A percentile compares a stretch with the other conserved stretches of the same genome.
Evolutionary conservation across 2,113 vertebrate genomes (phyloP).

Genomic region (Procavia capensis): DNA sequence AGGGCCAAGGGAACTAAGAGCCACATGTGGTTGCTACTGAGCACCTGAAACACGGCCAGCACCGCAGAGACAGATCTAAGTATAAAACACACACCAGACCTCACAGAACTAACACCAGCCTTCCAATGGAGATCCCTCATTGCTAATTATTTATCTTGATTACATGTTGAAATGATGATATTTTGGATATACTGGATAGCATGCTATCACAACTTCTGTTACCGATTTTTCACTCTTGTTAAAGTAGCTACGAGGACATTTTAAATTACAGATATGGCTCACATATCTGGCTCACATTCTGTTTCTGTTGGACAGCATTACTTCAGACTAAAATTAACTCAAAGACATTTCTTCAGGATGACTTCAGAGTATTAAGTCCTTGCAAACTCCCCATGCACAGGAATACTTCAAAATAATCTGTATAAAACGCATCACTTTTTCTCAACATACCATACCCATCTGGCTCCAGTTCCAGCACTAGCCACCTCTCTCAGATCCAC

Average conservation of each 20-base stretch:
- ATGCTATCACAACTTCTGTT: neutral
- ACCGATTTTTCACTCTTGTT: neutral
- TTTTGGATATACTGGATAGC: neutral
- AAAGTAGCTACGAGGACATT: neutral
- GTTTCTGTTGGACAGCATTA: neutral
- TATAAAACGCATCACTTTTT: neutral
- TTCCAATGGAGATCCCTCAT: neutral
- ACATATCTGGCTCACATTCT: neutral
- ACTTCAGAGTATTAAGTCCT: neutral
- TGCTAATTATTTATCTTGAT: neutral
- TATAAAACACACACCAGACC: neutral
- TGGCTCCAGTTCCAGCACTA: neutral
- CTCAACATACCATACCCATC: neutral
- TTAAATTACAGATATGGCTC: neutral
- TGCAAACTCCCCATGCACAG: neutral
- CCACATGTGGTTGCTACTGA: neutral
- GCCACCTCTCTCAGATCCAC: neutral
- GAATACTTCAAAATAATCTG: neutral
- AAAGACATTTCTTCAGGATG: conserved; percentile 29
- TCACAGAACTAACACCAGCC: neutral
- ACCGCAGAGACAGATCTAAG: neutral
- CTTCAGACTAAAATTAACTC: neutral
- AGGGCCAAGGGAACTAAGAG: neutral
- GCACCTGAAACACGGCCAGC: neutral
- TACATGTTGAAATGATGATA: neutral